Conservation (phyloP, 2,797 vertebrate genomes). For the Hippopotamyrus pictus region DNA sequence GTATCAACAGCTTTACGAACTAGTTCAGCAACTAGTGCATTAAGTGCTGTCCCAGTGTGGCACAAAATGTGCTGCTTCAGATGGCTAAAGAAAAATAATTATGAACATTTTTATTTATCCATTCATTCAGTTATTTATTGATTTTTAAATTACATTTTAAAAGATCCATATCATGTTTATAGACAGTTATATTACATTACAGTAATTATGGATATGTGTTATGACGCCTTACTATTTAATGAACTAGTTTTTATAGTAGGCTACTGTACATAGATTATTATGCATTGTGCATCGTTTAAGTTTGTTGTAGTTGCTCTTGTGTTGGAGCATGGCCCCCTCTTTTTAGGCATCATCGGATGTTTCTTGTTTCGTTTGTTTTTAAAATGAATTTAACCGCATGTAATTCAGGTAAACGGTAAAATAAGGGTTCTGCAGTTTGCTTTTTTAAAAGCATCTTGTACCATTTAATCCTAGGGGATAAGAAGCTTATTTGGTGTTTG, state of each 20-base stretch:
- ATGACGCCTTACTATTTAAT: not conserved
- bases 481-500: not conserved
- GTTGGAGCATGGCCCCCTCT: not conserved
- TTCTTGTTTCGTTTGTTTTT: not conserved
- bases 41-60: not conserved
- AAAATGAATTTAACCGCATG: not conserved
- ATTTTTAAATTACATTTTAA: not conserved
- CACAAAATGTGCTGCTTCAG: not conserved
- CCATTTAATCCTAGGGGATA: not conserved
- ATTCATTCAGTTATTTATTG: not conserved
- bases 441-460: slow-evolving; percentile 1
- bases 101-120: not conserved
- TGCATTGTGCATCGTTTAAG: not conserved
- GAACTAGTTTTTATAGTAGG: not conserved
- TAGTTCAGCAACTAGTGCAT: slow-evolving; percentile 5
- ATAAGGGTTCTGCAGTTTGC: not conserved
- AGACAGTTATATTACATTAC: not conserved
- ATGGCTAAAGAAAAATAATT: not conserved
- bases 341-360: too few relatives aligned
- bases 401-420: not conserved
- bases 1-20: not conserved
- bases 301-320: not conserved
- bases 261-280: not conserved
- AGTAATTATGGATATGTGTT: not conserved
- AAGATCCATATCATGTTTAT: not conserved